Conservation (phyloP, 2,888 invertebrate genomes). For the Leuctra nigra region DNA sequence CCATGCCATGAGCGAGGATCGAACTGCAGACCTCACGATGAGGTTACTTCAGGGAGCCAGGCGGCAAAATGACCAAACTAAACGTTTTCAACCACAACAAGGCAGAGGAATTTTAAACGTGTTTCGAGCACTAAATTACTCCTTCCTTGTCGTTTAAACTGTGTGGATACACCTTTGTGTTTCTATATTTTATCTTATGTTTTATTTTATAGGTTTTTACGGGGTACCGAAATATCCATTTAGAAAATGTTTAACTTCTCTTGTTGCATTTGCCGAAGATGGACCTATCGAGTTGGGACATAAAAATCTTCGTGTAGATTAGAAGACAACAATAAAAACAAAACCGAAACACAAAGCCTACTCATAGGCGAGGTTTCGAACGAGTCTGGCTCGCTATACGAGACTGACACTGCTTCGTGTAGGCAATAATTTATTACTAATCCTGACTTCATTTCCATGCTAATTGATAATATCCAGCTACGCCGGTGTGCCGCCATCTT, state of each 20-base stretch:
- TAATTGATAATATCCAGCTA: constrained; percentile 26
- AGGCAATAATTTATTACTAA: constrained; percentile 25
- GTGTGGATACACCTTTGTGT: neutral
- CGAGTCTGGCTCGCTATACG: neutral
- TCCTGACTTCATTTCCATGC: constrained; percentile 27
- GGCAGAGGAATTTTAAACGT: constrained; percentile 9
- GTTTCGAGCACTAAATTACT: neutral
- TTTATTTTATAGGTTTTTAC: neutral
- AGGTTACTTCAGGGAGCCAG: too few species aligned
- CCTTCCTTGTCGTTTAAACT: neutral
- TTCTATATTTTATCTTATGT: neutral
- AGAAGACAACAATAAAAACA: constrained; percentile 5
- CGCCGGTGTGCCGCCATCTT: neutral
- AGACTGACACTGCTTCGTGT: constrained; percentile 20
- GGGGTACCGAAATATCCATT: neutral
- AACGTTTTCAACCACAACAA: neutral
- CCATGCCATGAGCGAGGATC: too few species aligned
- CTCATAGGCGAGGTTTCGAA: neutral
- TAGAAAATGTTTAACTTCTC: neutral
- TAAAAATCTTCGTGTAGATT: constrained; percentile 5
- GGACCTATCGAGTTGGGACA: neutral
- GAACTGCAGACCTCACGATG: too few species aligned
- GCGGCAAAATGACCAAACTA: too few species aligned
- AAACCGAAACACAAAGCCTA: neutral
- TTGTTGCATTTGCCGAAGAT: too few species aligned